These are phyloP conservation scores for Drosophila kambysellisi DNA, from an alignment of 2,888 invertebrate species.

Conservation along the genomic window DNA sequence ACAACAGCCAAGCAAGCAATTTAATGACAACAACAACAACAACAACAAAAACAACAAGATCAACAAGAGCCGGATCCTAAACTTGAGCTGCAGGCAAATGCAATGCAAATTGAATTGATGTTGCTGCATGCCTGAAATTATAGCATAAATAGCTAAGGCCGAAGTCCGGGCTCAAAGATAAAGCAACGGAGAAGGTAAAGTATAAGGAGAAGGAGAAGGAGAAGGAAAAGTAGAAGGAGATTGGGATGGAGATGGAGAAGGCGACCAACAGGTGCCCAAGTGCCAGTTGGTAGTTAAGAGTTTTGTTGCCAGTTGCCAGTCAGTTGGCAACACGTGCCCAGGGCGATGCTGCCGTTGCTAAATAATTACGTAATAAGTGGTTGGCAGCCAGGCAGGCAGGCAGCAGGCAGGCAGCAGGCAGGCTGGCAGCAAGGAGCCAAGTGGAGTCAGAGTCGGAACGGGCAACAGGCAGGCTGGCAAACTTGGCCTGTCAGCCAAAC, in stretches of 20 bases:
- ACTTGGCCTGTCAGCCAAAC: conserved; percentile 67
- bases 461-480: conserved; percentile 17
- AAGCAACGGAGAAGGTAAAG: not conserved
- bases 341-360: conserved; percentile 75
- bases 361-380: conserved; percentile 84
- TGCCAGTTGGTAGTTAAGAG: conserved; percentile 63
- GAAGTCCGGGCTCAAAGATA: conserved; percentile 5
- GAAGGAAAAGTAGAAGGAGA: not conserved
- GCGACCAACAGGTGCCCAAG: conserved; percentile 70
- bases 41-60: conserved; percentile 8
- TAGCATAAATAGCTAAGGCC: conserved; percentile 66
- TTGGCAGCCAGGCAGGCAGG: conserved; percentile 61
- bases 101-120: conserved; percentile 82
- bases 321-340: conserved; percentile 68
- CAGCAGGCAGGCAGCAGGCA: conserved; percentile 37
- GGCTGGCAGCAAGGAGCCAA: conserved; percentile 41
- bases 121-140: conserved; percentile 76
- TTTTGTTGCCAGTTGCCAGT: conserved; percentile 50
- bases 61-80: conserved; percentile 16
- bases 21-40: conserved; percentile 27
- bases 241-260: not conserved
- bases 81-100: conserved; percentile 48
- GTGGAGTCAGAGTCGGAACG: conserved; percentile 18
- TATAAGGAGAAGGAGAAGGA: not conserved
- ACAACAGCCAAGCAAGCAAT: conserved; percentile 27